Conservation (phyloP, 2,888 invertebrate species). For the Ceraclea dissimilis region DNA sequence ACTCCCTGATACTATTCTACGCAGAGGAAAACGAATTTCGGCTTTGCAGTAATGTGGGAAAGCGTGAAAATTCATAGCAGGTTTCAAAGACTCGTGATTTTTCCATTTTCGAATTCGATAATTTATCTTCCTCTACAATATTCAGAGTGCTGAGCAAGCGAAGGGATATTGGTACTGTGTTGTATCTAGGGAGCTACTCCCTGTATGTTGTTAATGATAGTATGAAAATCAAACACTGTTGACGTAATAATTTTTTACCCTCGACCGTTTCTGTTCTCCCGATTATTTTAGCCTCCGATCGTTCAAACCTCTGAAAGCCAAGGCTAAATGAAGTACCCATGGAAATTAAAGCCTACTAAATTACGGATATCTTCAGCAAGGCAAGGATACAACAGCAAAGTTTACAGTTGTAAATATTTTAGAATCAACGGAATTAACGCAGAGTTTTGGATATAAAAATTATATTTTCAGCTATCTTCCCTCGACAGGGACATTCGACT, state of each 20-base stretch:
- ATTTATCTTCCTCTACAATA: conserved; percentile 2
- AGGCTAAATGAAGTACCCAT: neutral
- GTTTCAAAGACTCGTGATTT: neutral
- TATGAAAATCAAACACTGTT: too few species aligned
- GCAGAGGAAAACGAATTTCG: conserved; percentile 26
- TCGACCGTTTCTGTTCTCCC: conserved; percentile 11
- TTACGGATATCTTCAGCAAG: neutral
- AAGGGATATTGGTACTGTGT: too few species aligned
- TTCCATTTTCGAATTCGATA: conserved; percentile 4
- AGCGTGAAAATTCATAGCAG: conserved; percentile 15
- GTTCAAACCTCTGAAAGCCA: conserved; percentile 1
- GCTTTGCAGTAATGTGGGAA: conserved; percentile 20
- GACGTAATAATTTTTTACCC: neutral
- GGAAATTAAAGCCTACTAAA: neutral
- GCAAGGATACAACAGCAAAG: neutral
- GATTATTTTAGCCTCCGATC: conserved; percentile 15
- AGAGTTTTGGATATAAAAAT: too few species aligned
- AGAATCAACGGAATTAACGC: too few species aligned
- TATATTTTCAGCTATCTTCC: neutral
- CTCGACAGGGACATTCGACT: neutral
- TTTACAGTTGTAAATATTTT: too few species aligned
- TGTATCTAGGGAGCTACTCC: too few species aligned
- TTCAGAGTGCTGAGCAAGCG: too few species aligned
- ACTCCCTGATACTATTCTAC: conserved; percentile 19
- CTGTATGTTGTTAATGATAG: too few species aligned